phyloP scores from a whole-genome alignment of 2,113 vertebrate species.

The Labrus mixtus region DNA sequence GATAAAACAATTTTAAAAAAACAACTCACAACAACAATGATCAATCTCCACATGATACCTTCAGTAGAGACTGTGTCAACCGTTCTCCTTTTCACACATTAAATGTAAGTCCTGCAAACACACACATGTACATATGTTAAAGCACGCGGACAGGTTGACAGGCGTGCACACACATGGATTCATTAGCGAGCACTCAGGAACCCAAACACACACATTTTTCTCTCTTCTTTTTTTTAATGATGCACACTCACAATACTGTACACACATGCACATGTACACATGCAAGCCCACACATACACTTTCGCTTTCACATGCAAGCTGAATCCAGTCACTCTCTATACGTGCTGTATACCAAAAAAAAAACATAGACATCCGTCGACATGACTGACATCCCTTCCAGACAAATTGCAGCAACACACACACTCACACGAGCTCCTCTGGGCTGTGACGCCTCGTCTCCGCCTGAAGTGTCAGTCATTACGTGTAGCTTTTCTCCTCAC shows the following conservation, averaged over 20 bases:
- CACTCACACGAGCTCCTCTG: slow-evolving; percentile 43
- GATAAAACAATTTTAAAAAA: no score
- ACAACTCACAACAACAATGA: neutral
- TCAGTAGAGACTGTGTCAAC: no score
- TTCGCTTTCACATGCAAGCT: neutral
- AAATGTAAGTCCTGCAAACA: no score
- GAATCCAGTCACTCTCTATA: slow-evolving; percentile 19
- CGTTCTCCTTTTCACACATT: no score
- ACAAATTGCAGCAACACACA: slow-evolving; percentile 49
- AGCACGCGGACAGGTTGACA: neutral
- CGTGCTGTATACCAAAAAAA: slow-evolving; percentile 15
- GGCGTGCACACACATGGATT: neutral
- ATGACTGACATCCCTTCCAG: slow-evolving; percentile 47
- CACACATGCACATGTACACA: neutral
- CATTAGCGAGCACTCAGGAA: neutral
- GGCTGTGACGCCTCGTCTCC: slow-evolving; percentile 39
- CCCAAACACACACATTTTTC: neutral
- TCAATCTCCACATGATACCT: neutral
- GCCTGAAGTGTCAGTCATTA: slow-evolving; percentile 66
- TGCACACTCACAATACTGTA: no score
- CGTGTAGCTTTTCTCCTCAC: slow-evolving; percentile 25
- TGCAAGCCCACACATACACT: neutral
- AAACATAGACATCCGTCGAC: slow-evolving; percentile 39
- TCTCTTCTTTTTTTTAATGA: neutral
- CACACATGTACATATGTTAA: neutral